phyloP scores from a whole-genome alignment of 2,797 vertebrate species.

The Mallotus villosus region DNA sequence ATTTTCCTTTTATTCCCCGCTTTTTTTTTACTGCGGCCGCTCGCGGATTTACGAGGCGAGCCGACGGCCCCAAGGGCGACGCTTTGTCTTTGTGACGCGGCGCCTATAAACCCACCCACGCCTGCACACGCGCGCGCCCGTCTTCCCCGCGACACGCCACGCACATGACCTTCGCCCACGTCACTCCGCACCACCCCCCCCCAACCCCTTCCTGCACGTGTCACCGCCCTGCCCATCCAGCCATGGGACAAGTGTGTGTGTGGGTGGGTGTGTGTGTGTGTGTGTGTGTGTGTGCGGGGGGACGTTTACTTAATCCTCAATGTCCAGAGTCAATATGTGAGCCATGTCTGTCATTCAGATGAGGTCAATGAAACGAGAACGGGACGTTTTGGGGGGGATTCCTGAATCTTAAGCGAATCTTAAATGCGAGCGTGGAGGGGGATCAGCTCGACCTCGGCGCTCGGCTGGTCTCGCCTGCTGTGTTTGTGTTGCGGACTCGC shows the following conservation, averaged over 20 bases:
- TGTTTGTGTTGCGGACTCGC: too few species aligned
- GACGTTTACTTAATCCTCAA: not conserved
- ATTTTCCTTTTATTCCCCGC: conserved; percentile 34
- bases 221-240: not conserved
- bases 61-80: conserved; percentile 26
- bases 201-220: not conserved
- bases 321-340: too few species aligned
- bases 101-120: conserved; percentile 13
- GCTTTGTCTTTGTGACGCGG: conserved; percentile 8
- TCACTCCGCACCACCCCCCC: too few species aligned
- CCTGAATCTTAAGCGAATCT: too few species aligned
- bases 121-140: not conserved
- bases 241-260: conserved; percentile 5
- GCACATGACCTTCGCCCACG: too few species aligned
- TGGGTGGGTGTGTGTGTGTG: conserved; percentile 4
- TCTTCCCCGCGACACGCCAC: too few species aligned
- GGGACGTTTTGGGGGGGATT: too few species aligned
- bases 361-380: too few species aligned
- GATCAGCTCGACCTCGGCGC: too few species aligned
- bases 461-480: too few species aligned
- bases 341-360: too few species aligned
- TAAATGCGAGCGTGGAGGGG: too few species aligned
- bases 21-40: conserved; percentile 37
- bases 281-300: not conserved
- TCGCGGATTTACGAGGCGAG: conserved; percentile 35